Percentiles rank a stretch among this genome's conserved stretches.
Evolutionary conservation across 2,888 invertebrate species (phyloP).

Genomic region (Apamea sordens): DNA sequence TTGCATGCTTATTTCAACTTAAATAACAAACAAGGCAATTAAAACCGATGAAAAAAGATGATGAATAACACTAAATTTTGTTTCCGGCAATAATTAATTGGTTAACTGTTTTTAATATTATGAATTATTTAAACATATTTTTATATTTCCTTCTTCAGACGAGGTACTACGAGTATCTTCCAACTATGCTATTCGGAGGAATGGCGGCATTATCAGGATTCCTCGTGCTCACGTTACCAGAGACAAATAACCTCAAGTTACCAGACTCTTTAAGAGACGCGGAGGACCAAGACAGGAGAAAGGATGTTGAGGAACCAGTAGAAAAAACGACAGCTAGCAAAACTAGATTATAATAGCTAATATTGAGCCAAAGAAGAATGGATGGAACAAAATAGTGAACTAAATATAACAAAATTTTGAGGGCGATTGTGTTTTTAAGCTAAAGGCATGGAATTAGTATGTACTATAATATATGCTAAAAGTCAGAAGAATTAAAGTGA

Average conservation of each 20-base stretch:
- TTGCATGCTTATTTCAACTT: conserved; percentile 5
- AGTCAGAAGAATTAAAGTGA: background rate
- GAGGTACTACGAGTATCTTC: conserved; percentile 85
- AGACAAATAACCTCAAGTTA: conserved; percentile 90
- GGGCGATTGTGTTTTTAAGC: background rate
- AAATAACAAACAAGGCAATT: conserved; percentile 7
- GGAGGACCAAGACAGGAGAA: conserved; percentile 81
- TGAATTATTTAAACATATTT: background rate
- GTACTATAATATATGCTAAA: background rate
- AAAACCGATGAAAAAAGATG: background rate
- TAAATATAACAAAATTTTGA: conserved; percentile 20
- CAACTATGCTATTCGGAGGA: conserved; percentile 90
- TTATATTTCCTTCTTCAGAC: conserved; percentile 74
- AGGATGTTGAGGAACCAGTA: conserved; percentile 51
- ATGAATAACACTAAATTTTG: background rate
- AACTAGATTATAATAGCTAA: conserved; percentile 70
- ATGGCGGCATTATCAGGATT: conserved; percentile 90
- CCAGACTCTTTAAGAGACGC: conserved; percentile 92
- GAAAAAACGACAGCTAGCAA: conserved; percentile 68
- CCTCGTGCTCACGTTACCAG: conserved; percentile 90
- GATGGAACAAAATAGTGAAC: conserved; percentile 55
- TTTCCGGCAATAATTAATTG: background rate
- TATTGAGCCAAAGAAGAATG: conserved; percentile 49
- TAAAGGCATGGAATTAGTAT: background rate
- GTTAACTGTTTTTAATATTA: background rate